Evolutionary conservation across 2,797 vertebrate species (phyloP), one percentile per base, ranked within the genome.

Genomic region (Ctenopoma multispine): DNA sequence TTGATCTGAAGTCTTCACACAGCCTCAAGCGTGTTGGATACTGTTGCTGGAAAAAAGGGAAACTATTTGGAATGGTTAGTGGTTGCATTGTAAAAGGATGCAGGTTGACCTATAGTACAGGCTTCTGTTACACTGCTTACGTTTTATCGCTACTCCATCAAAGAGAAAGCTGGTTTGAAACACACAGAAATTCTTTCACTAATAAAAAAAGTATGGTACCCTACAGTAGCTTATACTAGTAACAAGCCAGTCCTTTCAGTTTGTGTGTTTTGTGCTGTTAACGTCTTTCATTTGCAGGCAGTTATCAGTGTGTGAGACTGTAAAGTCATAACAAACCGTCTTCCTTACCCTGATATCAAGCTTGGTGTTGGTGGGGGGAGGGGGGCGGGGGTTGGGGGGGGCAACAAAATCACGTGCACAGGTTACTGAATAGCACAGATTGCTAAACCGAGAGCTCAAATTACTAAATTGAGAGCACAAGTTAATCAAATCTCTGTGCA

Each of bases 1-100:
- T 46, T 66, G 76, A 86, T 78, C 48, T 84, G 66, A 46, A 73
- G 60, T 70, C 75, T 81, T 88, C 20, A 46, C 57, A 17, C 58
- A 34, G 63, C 72, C 53, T 69, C 34, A 27, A 55, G 60, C 23
- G 5, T 41, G 36, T 53, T 69, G 63, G 73, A 70, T 44, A 27
- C 4, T 44, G 13, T 66, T 50, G 9, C 47, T 57, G 54, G 57
- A 80, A 76, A 81, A 34, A 80, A 51, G 69, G 74, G 80, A 40
- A 81, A 51, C 70, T 44, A 20, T 21, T 20, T n/a, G 12, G 6
- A 54, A 46, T 62, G 14, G 27, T 71, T 69, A 23, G 41, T 34
- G 36, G 40, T 63, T 54, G 17, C 31, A 17, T 51, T 83, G 24
- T 75, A 44, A 50, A 59, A 63, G 20, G 47, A 76, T 63, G 15